Evolutionary conservation across 2,797 vertebrate genomes (phyloP).

Genomic region (Diglossa cyanea): DNA sequence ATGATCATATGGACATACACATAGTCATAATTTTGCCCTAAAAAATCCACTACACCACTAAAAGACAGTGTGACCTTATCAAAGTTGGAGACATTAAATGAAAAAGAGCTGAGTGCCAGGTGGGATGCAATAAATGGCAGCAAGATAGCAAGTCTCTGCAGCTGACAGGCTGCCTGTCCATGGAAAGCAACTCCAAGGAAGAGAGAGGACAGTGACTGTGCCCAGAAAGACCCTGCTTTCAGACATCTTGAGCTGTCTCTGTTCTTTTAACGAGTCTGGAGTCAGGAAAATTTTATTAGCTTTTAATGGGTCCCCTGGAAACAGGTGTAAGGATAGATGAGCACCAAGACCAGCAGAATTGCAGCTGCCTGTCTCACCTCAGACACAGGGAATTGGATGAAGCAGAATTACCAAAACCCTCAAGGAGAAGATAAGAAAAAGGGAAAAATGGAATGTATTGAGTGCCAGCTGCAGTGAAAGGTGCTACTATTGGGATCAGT

Average conservation of each 20-base stretch:
- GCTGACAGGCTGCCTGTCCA: neutral
- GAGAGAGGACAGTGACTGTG: neutral
- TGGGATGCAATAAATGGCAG: neutral
- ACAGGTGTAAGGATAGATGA: neutral
- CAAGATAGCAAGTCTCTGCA: neutral
- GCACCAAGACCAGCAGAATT: neutral
- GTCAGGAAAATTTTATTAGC: neutral
- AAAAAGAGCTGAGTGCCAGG: neutral
- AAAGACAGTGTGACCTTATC: neutral
- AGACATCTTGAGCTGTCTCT: neutral
- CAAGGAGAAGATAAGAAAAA: neutral
- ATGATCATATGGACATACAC: neutral
- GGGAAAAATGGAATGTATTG: neutral
- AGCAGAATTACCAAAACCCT: neutral
- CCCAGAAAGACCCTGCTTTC: neutral
- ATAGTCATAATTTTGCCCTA: neutral
- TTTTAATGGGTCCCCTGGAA: neutral
- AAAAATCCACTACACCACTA: neutral
- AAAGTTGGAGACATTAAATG: neutral
- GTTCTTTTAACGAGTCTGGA: neutral
- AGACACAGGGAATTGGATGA: neutral
- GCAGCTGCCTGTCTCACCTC: neutral
- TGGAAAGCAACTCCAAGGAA: neutral
- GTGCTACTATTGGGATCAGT: neutral
- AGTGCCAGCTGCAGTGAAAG: neutral